Evolutionary conservation across 2,888 invertebrate species (phyloP).

Genomic region (Conchocele bisecta): DNA sequence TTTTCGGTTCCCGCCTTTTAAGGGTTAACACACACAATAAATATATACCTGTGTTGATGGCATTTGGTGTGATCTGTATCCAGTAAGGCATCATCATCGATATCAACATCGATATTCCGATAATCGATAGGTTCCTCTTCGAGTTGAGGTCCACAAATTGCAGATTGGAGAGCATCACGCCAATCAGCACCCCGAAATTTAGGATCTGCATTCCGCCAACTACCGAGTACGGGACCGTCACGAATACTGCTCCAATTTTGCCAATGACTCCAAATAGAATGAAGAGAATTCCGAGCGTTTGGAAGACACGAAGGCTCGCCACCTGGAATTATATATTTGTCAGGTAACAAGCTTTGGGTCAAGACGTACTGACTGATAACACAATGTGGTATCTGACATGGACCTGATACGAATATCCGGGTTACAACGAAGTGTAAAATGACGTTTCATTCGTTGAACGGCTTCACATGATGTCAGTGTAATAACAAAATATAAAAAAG

Average conservation of each 20-base stretch:
- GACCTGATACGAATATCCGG: not conserved
- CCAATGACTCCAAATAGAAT: slow-evolving; percentile 81
- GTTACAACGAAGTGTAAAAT: not conserved
- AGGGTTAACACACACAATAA: too few species aligned
- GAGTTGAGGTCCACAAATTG: slow-evolving; percentile 88
- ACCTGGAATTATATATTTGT: slow-evolving; percentile 66
- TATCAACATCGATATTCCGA: slow-evolving; percentile 93
- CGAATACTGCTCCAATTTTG: slow-evolving; percentile 83
- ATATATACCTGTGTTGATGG: slow-evolving; percentile 60
- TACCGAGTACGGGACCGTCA: slow-evolving; percentile 83
- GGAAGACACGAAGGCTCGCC: slow-evolving; percentile 82
- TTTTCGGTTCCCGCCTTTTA: too few species aligned
- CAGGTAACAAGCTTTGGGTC: not conserved
- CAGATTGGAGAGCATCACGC: slow-evolving; percentile 72
- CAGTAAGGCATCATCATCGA: slow-evolving; percentile 85
- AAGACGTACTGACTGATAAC: not conserved
- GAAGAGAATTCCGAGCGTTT: slow-evolving; percentile 80
- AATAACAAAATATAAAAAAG: too few species aligned
- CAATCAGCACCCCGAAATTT: slow-evolving; percentile 69
- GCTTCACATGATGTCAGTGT: too few species aligned
- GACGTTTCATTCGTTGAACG: not conserved
- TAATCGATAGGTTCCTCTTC: slow-evolving; percentile 92
- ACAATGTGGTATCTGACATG: not conserved
- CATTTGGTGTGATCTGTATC: slow-evolving; percentile 57
- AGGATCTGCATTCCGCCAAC: slow-evolving; percentile 78